These are phyloP conservation scores for Conistra vaccinii DNA, from an alignment of 2,888 invertebrate species.

Conservation along the genomic window DNA sequence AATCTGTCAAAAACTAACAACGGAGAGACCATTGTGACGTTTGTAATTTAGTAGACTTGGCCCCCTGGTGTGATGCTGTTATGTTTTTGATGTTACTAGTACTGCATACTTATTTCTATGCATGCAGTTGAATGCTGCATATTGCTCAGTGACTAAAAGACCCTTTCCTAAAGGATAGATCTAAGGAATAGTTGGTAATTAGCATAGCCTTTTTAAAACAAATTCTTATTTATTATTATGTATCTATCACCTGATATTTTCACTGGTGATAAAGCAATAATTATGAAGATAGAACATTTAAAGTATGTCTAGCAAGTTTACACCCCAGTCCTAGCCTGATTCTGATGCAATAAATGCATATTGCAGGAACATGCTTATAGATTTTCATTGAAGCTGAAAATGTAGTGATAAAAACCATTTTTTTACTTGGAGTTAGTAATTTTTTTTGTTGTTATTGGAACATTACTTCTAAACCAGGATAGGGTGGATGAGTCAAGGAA, in stretches of 20 bases:
- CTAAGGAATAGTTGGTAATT: not conserved
- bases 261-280: not conserved
- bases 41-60: too few relatives aligned
- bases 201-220: not conserved
- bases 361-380: not conserved
- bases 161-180: not conserved
- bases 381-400: constrained; percentile 21
- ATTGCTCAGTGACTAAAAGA: not conserved
- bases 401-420: not conserved
- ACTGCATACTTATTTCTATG: not conserved
- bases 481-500: not conserved
- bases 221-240: not conserved
- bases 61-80: not conserved
- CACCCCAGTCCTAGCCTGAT: not conserved
- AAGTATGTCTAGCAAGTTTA: not conserved
- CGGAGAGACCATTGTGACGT: too few relatives aligned
- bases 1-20: too few relatives aligned
- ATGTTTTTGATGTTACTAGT: not conserved
- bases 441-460: not conserved
- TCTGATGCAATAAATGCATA: constrained; percentile 4
- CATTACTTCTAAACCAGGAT: not conserved
- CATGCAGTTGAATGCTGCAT: constrained; percentile 6
- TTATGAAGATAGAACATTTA: not conserved
- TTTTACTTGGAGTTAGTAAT: constrained; percentile 2
- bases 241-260: not conserved